Base-by-base conservation (phyloP, 2,113 vertebrate species). In the Notechis scutatus region DNA sequence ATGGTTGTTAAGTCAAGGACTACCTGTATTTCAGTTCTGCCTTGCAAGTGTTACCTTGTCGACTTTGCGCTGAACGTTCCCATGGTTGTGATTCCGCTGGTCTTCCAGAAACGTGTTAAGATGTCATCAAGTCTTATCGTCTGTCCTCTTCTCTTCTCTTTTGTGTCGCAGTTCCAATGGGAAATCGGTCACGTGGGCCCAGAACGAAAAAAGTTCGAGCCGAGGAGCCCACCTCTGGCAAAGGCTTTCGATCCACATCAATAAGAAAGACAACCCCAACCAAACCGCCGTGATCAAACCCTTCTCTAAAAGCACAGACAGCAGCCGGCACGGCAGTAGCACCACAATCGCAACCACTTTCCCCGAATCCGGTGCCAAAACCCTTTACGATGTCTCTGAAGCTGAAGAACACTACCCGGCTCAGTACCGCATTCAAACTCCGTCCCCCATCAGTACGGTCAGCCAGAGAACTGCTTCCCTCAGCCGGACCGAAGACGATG, bases 251-350 rank as follows among this genome's bases (percentile, higher is more conserved):
- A 97, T 99, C 91, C 99, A 99, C 96, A 99, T 99, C 97, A 99
- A 99, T 97, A 99, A 98, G 95, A 99, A 98, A n/a, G 99, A 99
- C 96, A 99, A 98, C 94, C 96, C 96, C 59, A 99, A 99, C 93
- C 99, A 99, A 95, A 99, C 99, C 0, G 99, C 99, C 0, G 98
- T 99, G 94, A 99, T 99, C 97, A 99, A 99, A 96, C 99, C 99
- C 94, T 99, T 99, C 96, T 98, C 99, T 81, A 99, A 99, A 97
- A 98, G 98, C 93, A 95, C 97, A 6, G 99, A 99, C 88, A 98
- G 98, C 95, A 98, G 98, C 74, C 97, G 97, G 93, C 12, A 94
- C 0, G 86, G 95, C 95, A 69, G 45, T 6, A 56, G 34, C 34
- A n/a, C 87, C 24, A 55, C 91, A 0, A 96, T 97, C 4, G 97